Base-by-base conservation (phyloP, 1,140 invertebrate genomes). In the Hormaphis cornu region DNA sequence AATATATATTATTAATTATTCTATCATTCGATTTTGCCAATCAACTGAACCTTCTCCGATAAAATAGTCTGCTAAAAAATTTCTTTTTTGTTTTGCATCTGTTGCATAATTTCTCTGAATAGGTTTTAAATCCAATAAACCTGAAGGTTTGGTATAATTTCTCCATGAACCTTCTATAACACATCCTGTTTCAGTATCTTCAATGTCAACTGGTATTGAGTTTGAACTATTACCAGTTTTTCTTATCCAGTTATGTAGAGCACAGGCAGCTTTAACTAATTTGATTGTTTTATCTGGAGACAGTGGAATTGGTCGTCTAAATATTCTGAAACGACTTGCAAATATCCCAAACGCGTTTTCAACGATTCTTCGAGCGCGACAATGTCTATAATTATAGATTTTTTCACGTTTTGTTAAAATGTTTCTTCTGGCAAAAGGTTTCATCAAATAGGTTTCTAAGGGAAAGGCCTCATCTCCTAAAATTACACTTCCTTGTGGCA, bases 301-400 rank as follows among this genome's bases (percentile, higher is more conserved):
- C 24, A 56, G 12, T 20, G n/a, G 28, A 16, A 56, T 56, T 56
- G 53, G 53, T 5, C 35, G 6, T 20, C 28, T 56, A 37, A 56
- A 63, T 26, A 63, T 1, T 14, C 40, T 2, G 26, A 61, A 61
- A 18, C 58, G 12, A 37, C 30, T 37, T n/a, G 30, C 8, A 10
- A 61, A 14, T 9, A 61, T 61, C 12, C 58, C 58, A 35, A 61
- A 61, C 8, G 6, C 58, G 20, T 61, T 61, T 42, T 61, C 58
- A 1, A 61, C 58, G 22, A 61, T 74, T 28, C 76, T 46, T 53
- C 75, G 50, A 12, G 73, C 75, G 50, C 75, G 24, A 14, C 37
- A 69, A 30, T 73, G 54, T 33, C 73, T 58, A 71, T 78, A 80
- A 71, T 81, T 79, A 71, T 76, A 80, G 33, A 77, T 73, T 52